phyloP scores from a whole-genome alignment of 2,888 invertebrate species.

The Scelioninae gen. 1 region DNA sequence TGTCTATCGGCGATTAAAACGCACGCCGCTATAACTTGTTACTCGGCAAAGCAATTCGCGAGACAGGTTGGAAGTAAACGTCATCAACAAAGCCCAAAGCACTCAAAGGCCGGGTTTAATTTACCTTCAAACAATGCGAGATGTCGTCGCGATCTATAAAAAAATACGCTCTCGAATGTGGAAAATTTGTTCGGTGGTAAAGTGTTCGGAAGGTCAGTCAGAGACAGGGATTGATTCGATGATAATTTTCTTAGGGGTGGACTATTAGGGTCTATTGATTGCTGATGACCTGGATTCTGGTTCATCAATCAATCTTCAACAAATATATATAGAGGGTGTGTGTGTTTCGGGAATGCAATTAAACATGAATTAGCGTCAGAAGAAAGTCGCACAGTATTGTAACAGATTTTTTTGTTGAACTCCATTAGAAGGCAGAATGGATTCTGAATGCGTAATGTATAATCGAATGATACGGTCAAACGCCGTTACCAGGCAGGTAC shows the following conservation, averaged over 20 bases:
- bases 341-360: conserved; percentile 28
- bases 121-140: conserved; percentile 41
- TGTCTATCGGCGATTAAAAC: conserved; percentile 67
- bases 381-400: conserved; percentile 14
- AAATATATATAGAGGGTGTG: conserved; percentile 5
- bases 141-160: conserved; percentile 27
- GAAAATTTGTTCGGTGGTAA: conserved; percentile 7
- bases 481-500: conserved; percentile 44
- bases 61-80: conserved; percentile 50
- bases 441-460: conserved; percentile 43
- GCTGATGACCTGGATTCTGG: conserved; percentile 22
- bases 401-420: conserved; percentile 32
- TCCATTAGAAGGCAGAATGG: conserved; percentile 26
- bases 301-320: conserved; percentile 39
- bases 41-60: conserved; percentile 60
- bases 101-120: conserved; percentile 54
- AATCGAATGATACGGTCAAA: conserved; percentile 63
- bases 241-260: neutral
- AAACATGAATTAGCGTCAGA: conserved; percentile 32
- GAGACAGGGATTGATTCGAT: conserved; percentile 4
- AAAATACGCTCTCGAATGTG: conserved; percentile 30
- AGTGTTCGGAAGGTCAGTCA: neutral
- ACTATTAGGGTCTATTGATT: conserved; percentile 23
- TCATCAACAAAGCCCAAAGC: conserved; percentile 50
- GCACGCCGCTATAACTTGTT: conserved; percentile 46